A percentile compares a stretch with the other conserved stretches of the same genome.
Conservation (phyloP, 2,888 invertebrate genomes). For the Diadromus collaris region DNA sequence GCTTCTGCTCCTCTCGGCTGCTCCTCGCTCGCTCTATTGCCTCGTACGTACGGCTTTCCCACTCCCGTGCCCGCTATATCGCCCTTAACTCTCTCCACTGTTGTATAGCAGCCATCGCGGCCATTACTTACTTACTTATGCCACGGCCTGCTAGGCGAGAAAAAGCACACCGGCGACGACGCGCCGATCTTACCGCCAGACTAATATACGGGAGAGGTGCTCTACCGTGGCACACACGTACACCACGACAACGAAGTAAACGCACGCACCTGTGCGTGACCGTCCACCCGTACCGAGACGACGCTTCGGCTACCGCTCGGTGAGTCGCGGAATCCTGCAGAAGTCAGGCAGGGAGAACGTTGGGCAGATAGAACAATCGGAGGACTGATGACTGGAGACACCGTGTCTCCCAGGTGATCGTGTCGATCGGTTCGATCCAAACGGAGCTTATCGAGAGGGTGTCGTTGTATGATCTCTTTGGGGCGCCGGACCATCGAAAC, state of each 20-base stretch:
- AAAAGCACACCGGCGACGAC: slow-evolving; percentile 65
- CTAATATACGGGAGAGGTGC: slow-evolving; percentile 40
- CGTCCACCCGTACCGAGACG: slow-evolving; percentile 20
- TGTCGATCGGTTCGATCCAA: background rate
- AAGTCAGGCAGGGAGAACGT: background rate
- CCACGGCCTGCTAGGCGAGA: slow-evolving; percentile 72
- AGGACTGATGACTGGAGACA: background rate
- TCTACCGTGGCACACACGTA: background rate
- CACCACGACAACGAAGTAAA: background rate
- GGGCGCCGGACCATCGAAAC: too few relatives aligned
- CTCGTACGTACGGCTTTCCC: slow-evolving; percentile 31
- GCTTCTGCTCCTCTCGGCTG: slow-evolving; percentile 41
- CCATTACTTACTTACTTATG: slow-evolving; percentile 74
- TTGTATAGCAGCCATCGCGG: slow-evolving; percentile 73
- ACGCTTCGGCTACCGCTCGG: background rate
- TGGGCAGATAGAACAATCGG: background rate
- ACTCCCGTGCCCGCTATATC: slow-evolving; percentile 55
- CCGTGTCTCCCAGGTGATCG: background rate
- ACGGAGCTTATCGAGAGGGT: background rate
- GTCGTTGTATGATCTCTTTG: background rate
- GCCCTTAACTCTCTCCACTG: slow-evolving; percentile 64
- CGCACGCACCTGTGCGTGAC: slow-evolving; percentile 19
- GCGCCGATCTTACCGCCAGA: slow-evolving; percentile 37
- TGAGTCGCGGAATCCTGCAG: background rate
- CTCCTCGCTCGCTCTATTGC: slow-evolving; percentile 41